Evolutionary conservation across 1,140 invertebrate species (phyloP).

Genomic region (Papilio aristodemus): DNA sequence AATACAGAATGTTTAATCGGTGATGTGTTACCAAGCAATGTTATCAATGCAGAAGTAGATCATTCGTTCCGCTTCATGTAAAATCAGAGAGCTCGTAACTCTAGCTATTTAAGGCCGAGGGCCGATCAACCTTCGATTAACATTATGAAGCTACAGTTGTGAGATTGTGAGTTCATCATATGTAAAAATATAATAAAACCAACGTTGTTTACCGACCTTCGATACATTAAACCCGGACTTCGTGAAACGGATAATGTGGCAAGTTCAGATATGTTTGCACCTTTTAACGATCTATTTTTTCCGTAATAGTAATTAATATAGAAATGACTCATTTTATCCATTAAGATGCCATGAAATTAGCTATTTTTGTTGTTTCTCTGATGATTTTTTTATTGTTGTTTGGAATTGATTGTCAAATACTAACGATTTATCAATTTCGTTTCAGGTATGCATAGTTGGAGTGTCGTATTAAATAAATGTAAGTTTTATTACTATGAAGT

Average conservation of each 20-base stretch:
- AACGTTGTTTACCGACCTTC: conserved; percentile 17
- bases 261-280: not conserved
- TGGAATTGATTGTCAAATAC: too few species aligned
- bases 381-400: too few species aligned
- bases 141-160: not conserved
- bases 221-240: conserved; percentile 2
- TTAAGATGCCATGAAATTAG: too few species aligned
- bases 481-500: too few species aligned
- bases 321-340: too few species aligned
- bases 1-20: not conserved
- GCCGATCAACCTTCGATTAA: conserved; percentile 16
- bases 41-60: conserved; percentile 9
- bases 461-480: too few species aligned
- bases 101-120: conserved; percentile 21
- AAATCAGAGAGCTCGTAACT: conserved; percentile 17
- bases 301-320: too few species aligned
- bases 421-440: too few species aligned
- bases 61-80: conserved; percentile 21
- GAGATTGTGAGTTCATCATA: not conserved
- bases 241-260: not conserved
- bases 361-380: too few species aligned
- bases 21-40: conserved; percentile 4
- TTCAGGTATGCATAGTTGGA: too few species aligned
- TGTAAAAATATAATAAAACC: conserved; percentile 9
- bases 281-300: not conserved